Percentiles rank a stretch among this genome's conserved stretches.
Evolutionary conservation across 1,140 invertebrate species (phyloP).

Genomic region (Apis mellifera): DNA sequence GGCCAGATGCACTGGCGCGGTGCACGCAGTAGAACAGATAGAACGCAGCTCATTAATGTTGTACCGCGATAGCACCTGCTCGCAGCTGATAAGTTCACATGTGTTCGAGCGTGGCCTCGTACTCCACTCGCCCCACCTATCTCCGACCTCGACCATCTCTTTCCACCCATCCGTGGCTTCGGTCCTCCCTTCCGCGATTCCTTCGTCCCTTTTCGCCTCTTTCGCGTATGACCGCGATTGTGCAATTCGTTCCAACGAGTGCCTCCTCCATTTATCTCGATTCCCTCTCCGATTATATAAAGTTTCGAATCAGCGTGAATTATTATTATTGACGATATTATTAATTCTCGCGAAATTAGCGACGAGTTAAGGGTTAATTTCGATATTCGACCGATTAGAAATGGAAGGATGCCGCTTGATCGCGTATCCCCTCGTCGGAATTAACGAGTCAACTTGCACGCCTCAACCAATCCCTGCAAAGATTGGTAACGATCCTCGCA

Average conservation of each 20-base stretch:
- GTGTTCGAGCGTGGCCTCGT: constrained; percentile 12
- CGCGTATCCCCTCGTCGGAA: too few relatives aligned
- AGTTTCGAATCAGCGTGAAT: not conserved
- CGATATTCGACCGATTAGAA: not conserved
- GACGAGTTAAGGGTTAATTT: not conserved
- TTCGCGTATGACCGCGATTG: too few relatives aligned
- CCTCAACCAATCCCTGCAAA: too few relatives aligned
- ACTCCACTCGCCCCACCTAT: not conserved
- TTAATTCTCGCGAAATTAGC: constrained; percentile 48
- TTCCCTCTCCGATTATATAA: not conserved
- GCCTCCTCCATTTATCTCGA: not conserved
- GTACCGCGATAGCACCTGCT: constrained; percentile 60
- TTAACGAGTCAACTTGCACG: too few relatives aligned
- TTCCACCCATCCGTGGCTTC: not conserved
- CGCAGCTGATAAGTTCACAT: constrained; percentile 60
- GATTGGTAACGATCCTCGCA: too few relatives aligned
- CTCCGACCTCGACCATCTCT: too few relatives aligned
- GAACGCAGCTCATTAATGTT: constrained; percentile 61
- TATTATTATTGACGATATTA: constrained; percentile 45
- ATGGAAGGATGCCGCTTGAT: too few relatives aligned
- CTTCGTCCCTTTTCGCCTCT: not conserved
- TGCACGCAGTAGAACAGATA: constrained; percentile 59
- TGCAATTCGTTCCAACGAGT: not conserved
- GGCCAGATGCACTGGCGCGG: constrained; percentile 22
- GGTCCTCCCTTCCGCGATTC: not conserved